Evolutionary conservation across 2,797 vertebrate genomes (phyloP).

Genomic region (Tragopan temminckii): DNA sequence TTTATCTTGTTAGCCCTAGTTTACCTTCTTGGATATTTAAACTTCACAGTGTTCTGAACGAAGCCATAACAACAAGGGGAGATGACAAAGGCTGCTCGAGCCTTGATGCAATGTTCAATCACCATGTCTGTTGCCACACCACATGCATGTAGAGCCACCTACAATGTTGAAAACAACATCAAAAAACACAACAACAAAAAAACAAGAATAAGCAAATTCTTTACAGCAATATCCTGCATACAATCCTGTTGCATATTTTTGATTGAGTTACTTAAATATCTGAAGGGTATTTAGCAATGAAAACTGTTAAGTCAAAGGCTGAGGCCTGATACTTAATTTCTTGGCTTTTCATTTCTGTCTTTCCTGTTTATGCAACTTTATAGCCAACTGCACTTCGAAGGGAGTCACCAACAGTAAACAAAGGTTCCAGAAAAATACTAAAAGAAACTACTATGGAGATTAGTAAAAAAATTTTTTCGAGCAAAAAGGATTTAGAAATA

Average conservation of each 20-base stretch:
- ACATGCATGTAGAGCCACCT: constrained; percentile 97
- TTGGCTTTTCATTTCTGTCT: background rate
- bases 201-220: background rate
- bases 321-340: background rate
- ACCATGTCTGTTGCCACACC: constrained; percentile 99
- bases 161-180: background rate
- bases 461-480: background rate
- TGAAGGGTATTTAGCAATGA: background rate
- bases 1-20: background rate
- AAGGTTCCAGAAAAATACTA: background rate
- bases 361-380: background rate
- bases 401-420: background rate
- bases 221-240: background rate
- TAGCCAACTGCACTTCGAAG: background rate
- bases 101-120: constrained; percentile 90
- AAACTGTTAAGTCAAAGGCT: background rate
- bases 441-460: background rate
- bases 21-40: constrained; percentile 94
- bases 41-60: constrained; percentile 95
- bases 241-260: background rate
- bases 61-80: constrained; percentile 98
- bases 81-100: constrained; percentile 89
- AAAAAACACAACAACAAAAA: background rate
- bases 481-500: background rate
- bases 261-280: background rate